Percentiles rank a stretch among this genome's conserved stretches.
Evolutionary conservation across 2,797 vertebrate genomes (phyloP).

Genomic region (Pithecia hirsuta): DNA sequence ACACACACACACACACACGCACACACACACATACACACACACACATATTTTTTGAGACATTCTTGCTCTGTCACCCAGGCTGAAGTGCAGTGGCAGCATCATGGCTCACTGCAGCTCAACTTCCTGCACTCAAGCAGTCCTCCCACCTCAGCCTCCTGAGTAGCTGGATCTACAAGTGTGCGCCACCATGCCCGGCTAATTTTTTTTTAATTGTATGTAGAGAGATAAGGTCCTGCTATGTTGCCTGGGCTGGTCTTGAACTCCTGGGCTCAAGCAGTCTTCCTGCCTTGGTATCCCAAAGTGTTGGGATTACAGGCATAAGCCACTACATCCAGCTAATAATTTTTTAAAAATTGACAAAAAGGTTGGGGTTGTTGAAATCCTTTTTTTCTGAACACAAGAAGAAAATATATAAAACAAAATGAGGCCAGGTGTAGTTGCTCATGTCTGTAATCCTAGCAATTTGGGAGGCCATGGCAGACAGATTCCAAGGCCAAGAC

Average conservation of each 20-base stretch:
- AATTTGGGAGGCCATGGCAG: background rate
- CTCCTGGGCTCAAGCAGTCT: background rate
- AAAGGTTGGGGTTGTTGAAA: background rate
- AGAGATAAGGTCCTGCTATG: background rate
- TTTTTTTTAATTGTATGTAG: background rate
- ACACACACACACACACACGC: too few relatives aligned
- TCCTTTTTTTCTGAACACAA: background rate
- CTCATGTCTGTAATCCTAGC: background rate
- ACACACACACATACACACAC: too few relatives aligned
- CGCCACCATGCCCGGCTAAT: background rate
- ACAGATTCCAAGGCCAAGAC: background rate
- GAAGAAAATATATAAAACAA: conserved; percentile 17
- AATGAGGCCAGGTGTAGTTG: background rate
- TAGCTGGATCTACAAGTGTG: background rate
- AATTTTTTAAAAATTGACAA: background rate
- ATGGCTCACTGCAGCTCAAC: background rate
- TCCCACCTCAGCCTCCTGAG: background rate
- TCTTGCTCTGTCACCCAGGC: background rate
- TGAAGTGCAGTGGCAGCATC: background rate
- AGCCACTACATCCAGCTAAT: background rate
- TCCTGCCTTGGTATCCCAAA: background rate
- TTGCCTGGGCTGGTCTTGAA: background rate
- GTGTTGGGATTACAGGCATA: background rate
- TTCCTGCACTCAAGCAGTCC: background rate
- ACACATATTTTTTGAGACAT: background rate